A percentile compares a stretch with the other conserved stretches of the same genome.
phyloP scores from a whole-genome alignment of 2,797 vertebrate species.

The Macrochelys suwanniensis region DNA sequence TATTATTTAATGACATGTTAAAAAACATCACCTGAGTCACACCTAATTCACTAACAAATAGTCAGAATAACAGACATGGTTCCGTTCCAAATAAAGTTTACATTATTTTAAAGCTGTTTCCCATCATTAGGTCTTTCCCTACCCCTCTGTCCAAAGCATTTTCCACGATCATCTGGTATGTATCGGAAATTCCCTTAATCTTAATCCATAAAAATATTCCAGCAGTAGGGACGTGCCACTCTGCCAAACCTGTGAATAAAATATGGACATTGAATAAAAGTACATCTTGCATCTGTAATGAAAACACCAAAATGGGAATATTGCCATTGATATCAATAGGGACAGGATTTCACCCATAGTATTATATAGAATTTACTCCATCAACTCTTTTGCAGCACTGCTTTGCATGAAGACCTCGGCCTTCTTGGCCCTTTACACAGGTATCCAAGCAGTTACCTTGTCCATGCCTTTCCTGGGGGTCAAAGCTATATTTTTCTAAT shows the following conservation, averaged over 20 bases:
- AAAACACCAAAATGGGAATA: neutral
- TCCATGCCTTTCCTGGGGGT: neutral
- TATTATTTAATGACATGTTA: neutral
- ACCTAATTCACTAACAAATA: neutral
- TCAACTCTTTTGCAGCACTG: neutral
- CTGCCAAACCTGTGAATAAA: constrained; percentile 81
- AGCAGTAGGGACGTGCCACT: constrained; percentile 86
- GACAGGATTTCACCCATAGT: neutral
- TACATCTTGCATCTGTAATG: neutral
- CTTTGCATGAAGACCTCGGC: neutral
- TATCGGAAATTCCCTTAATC: constrained; percentile 85
- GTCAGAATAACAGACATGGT: neutral
- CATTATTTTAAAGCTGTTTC: neutral
- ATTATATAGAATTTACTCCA: neutral
- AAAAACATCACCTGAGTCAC: neutral
- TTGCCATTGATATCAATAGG: neutral
- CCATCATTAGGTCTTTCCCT: neutral
- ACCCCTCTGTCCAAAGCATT: constrained; percentile 87
- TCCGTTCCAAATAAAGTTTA: neutral
- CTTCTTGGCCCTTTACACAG: neutral
- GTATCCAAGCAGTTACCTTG: neutral
- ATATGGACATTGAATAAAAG: neutral
- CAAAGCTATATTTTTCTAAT: neutral
- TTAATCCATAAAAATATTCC: constrained; percentile 92
- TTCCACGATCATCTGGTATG: constrained; percentile 84